phyloP scores from a whole-genome alignment of 2,113 vertebrate species.

The Microcebus tavaratra region DNA sequence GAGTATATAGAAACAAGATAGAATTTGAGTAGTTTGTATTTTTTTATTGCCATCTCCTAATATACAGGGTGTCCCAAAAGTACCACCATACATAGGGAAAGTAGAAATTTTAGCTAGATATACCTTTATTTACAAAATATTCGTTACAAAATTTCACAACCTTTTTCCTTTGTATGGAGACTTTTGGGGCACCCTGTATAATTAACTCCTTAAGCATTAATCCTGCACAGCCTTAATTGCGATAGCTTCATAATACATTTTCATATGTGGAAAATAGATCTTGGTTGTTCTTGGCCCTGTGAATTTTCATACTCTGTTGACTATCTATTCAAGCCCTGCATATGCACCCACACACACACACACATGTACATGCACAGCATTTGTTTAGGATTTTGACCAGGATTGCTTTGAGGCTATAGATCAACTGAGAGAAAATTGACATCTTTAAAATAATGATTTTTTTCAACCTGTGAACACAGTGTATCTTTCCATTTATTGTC shows the following conservation, averaged over 20 bases:
- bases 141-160: too few species aligned
- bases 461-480: neutral
- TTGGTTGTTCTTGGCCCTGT: neutral
- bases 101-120: too few species aligned
- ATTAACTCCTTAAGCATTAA: constrained; percentile 43
- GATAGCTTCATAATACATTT: constrained; percentile 1
- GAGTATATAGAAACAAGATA: neutral
- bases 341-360: neutral
- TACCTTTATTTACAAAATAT: too few species aligned
- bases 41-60: constrained; percentile 14
- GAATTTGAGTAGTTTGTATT: neutral
- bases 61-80: neutral
- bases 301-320: neutral
- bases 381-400: neutral
- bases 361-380: neutral
- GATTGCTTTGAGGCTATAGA: neutral
- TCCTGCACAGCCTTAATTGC: neutral
- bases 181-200: neutral
- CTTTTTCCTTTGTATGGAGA: too few species aligned
- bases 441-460: constrained; percentile 14
- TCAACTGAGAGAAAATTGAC: neutral
- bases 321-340: neutral
- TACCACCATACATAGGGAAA: too few species aligned
- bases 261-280: neutral
- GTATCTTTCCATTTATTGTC: neutral